Base-by-base conservation (phyloP, 2,797 vertebrate species). In the Telmatherina bonti region DNA sequence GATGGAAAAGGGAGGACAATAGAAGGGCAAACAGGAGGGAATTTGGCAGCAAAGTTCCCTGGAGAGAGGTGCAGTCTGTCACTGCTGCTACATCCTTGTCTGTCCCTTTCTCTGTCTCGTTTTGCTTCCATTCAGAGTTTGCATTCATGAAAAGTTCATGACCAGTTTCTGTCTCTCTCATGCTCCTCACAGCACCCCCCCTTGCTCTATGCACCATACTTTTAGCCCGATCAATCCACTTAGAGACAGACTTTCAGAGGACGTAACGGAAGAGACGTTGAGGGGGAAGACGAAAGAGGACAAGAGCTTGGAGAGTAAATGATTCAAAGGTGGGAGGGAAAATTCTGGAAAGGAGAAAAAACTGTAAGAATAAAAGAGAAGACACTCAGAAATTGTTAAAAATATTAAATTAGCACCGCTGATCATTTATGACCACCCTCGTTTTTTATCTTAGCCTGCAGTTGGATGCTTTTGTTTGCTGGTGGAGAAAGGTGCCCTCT, bases 201-300 rank as follows among this genome's bases (percentile, higher is more conserved):
- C 35, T 11, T 70, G 54, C 73, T 58, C 67, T 57, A 36, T 67
- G 26, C 63, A 20, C 68, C 72, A 62, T 72, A 77, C 81, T 87
- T 79, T 86, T 61, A 84, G 72, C 59, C 64, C 80, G 83, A 92
- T 93, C 90, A 86, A 89, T 88, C 83, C 83, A 85, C 87, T 91
- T 89, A 90, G 81, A 88, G 85, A 79, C 82, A 76, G 81, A 81
- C 74, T 75, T 62, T 70, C 43, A 80, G 71, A 78, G 83, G 88
- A 88, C 76, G 81, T 81, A 81, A 74, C 66, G 31, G 78, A 79
- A 81, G 66, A 87, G 84, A 73, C 38, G 3, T 64, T 70, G 22
- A 53, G 71, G 45, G n/a, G 22, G 67, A 67, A 67, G 78, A 65
- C 18, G 49, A 26, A 56, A 49, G 71, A 35, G 9, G 51, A 61